Evolutionary conservation across 2,113 vertebrate species (phyloP).

Genomic region (Brachypteracias leptosomus): DNA sequence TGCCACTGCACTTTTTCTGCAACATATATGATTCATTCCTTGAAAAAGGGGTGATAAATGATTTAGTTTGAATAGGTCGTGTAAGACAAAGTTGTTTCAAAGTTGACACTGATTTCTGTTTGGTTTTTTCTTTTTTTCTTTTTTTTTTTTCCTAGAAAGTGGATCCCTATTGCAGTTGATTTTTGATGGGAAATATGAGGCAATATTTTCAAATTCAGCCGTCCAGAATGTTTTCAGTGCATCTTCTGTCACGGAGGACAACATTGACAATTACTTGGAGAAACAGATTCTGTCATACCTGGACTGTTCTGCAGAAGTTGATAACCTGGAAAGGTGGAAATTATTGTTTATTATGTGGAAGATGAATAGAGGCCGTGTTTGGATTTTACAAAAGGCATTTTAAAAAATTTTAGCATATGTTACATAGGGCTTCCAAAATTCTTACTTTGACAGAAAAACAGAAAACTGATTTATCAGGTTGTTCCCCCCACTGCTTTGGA

Average conservation of each 20-base stretch:
- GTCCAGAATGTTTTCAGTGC: constrained; percentile 77
- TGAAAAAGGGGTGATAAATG: not conserved
- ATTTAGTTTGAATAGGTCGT: not conserved
- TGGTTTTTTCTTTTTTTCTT: not conserved
- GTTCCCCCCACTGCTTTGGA: fast-evolving
- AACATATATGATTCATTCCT: not conserved
- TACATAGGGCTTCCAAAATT: not conserved
- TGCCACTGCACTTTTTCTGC: not conserved
- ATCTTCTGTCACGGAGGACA: constrained; percentile 61
- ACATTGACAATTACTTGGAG: constrained; percentile 81
- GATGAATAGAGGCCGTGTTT: not conserved
- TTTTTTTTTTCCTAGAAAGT: constrained; percentile 71
- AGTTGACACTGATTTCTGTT: not conserved
- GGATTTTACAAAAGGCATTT: not conserved
- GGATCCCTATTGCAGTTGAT: constrained; percentile 79
- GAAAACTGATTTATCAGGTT: not conserved
- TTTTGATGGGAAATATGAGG: constrained; percentile 82
- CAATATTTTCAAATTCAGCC: constrained; percentile 77
- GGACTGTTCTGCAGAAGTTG: constrained; percentile 60
- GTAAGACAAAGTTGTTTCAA: not conserved
- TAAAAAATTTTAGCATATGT: not conserved
- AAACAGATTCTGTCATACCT: constrained; percentile 82
- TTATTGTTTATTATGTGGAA: not conserved
- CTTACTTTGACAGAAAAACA: not conserved
- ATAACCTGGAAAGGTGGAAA: constrained; percentile 80